Percentiles rank a stretch among this genome's conserved stretches.
These are phyloP conservation scores for Brachionus plicatilis DNA, from an alignment of 1,140 invertebrate genomes.

Conservation along the genomic window DNA sequence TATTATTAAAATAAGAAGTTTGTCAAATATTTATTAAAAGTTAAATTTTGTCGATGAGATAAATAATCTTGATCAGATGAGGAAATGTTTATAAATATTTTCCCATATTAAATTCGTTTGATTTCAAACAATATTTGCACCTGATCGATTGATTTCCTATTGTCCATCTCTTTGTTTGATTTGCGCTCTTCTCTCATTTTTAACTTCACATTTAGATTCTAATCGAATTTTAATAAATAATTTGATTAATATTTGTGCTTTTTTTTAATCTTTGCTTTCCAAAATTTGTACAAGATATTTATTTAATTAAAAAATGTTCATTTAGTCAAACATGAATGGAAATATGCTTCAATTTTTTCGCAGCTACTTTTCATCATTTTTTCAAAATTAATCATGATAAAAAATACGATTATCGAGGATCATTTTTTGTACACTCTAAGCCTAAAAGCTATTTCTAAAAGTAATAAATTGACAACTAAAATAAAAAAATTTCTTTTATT, in stretches of 20 bases:
- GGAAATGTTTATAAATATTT: conserved; percentile 35
- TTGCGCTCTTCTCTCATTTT: background rate
- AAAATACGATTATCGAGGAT: background rate
- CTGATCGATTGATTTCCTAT: conserved; percentile 21
- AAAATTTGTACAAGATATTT: background rate
- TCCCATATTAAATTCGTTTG: conserved; percentile 4
- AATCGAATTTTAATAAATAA: conserved; percentile 24
- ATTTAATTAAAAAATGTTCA: background rate
- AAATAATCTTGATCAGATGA: background rate
- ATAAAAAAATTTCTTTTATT: too few relatives aligned
- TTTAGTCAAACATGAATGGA: background rate
- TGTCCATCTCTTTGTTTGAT: background rate
- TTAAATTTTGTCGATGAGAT: conserved; percentile 2
- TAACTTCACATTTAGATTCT: conserved; percentile 12
- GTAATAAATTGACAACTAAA: too few relatives aligned
- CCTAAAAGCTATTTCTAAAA: too few relatives aligned
- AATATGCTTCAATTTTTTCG: background rate
- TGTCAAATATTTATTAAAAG: conserved; percentile 6
- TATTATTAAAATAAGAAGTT: conserved; percentile 5
- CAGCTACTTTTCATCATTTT: background rate
- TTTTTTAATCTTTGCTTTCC: background rate
- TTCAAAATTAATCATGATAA: background rate
- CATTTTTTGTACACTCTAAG: too few relatives aligned
- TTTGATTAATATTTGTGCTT: conserved; percentile 28
- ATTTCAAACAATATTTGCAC: conserved; percentile 22